These are phyloP conservation scores for Bos javanicus DNA, from an alignment of 2,113 vertebrate genomes.

Conservation along the genomic window DNA sequence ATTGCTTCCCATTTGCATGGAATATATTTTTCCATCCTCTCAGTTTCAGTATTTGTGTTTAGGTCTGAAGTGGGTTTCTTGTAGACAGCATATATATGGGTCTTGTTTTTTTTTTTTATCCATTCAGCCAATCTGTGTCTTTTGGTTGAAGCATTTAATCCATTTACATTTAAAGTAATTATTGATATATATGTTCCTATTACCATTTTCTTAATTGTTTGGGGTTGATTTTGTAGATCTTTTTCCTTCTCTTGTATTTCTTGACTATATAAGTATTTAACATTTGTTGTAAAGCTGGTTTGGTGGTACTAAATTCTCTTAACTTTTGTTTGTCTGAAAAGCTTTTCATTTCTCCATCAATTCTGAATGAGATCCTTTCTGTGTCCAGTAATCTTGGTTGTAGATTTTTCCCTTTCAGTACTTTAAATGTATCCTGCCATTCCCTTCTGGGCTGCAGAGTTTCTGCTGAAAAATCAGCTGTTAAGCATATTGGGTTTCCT, in stretches of 20 bases:
- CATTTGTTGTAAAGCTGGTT: background rate
- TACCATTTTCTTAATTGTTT: background rate
- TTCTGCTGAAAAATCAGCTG: background rate
- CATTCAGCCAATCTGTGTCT: background rate
- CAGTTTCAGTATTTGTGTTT: background rate
- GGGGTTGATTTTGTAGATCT: background rate
- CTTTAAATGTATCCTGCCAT: background rate
- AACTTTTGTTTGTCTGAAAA: background rate
- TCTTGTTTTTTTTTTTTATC: background rate
- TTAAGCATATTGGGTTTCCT: background rate
- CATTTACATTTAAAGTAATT: background rate
- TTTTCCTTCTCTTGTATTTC: background rate
- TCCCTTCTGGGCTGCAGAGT: background rate
- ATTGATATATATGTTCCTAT: background rate
- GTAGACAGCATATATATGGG: background rate
- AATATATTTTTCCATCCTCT: background rate
- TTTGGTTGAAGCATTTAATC: background rate
- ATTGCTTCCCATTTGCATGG: background rate
- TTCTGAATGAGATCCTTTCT: background rate
- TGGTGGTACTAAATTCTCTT: background rate
- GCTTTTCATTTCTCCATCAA: background rate
- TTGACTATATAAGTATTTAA: background rate
- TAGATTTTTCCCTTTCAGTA: background rate
- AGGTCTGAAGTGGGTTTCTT: background rate
- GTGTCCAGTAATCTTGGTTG: background rate